Conservation (phyloP, 2,797 vertebrate species). For the Artibeus lituratus region DNA sequence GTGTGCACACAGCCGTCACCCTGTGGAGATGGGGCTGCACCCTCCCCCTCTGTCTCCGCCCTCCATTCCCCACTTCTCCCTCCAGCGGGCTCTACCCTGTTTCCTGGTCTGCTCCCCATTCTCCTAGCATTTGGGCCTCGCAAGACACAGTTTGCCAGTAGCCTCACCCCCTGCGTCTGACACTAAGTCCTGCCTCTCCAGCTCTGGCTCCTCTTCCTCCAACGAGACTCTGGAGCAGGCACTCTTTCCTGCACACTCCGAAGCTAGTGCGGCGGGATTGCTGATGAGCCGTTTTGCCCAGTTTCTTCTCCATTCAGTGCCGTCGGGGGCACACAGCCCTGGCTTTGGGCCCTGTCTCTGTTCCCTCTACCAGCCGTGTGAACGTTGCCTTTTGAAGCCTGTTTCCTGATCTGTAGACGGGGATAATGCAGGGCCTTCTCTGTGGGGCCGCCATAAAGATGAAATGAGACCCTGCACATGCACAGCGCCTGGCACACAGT, state of each 20-base stretch:
- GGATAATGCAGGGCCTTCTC: background rate
- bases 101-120: background rate
- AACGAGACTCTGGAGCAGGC: background rate
- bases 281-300: background rate
- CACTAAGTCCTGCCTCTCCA: background rate
- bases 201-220: background rate
- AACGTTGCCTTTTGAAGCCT: background rate
- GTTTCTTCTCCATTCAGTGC: background rate
- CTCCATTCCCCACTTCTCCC: background rate
- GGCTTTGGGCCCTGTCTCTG: background rate
- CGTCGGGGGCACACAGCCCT: background rate
- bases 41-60: background rate
- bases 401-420: background rate
- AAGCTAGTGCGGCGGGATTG: background rate
- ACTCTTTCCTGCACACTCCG: background rate
- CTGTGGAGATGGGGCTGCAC: background rate
- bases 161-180: background rate
- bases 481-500: background rate
- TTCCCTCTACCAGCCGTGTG: background rate
- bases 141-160: background rate
- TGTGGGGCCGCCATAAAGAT: background rate
- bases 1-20: background rate
- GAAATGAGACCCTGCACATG: background rate
- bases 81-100: background rate
- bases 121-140: background rate